Base-by-base conservation (phyloP, 2,113 vertebrate genomes). In the Myotis lucifugus region DNA sequence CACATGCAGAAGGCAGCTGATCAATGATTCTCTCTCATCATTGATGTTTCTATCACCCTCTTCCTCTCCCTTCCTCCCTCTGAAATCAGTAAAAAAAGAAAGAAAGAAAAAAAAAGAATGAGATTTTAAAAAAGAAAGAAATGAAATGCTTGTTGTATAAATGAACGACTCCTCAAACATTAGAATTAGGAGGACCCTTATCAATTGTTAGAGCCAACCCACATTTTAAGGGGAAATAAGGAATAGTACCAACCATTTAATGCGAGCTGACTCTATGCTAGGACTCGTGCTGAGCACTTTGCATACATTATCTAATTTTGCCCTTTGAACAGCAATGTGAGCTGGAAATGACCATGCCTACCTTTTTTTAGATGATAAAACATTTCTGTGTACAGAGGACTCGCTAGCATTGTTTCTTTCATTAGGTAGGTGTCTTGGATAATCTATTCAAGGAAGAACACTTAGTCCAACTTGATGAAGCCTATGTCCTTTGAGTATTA, bases 141-240 rank as follows among this genome's bases (percentile, higher is more conserved):
- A 59, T 59, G 67, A 90, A 85, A 66, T 72, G 8, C 1, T 70
- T 76, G 19, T 27, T 73, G 32, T 69, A 14, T 40, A 76, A 54
- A 23, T 46, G 40, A 76, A 61, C 37, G 59, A 66, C 6, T 19
- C 40, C 7, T 91, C 52, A 34, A 67, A 86, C 21, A 3, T 40
- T 84, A 76, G n/a, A 83, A 29, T 89, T 74, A 92, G 85, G 67
- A 76, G 29, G 32, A 70, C 12, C 3, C 13, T 52, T 12, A 61
- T 17, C 8, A 1, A 29, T 67, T 25, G 12, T 67, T 93, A 66
- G 56, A 42, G 56, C 23, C 18, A 54, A 76, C 42, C 19, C 34
- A 84, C 2, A 14, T 81, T 74, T 95, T 74, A 56, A 78, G 50
- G 74, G 79, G 54, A 93, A 90, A 72, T 76, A 78, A 82, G 25